Evolutionary conservation across 2,797 vertebrate species (phyloP).

Genomic region (Cossypha dichroa): DNA sequence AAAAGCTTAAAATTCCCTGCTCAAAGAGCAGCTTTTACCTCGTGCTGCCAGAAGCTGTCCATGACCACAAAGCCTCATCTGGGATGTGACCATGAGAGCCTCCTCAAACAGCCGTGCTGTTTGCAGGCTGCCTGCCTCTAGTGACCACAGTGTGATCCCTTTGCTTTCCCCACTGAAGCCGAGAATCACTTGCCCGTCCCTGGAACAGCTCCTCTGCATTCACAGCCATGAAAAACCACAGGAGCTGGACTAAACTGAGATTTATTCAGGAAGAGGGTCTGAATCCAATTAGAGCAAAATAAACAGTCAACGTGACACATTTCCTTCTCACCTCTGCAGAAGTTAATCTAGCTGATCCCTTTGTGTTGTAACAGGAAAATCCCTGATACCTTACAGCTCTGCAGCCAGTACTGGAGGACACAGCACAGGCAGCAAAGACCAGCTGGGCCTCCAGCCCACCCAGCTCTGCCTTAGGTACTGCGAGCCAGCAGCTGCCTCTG

Average conservation of each 20-base stretch:
- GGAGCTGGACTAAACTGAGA: neutral
- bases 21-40: neutral
- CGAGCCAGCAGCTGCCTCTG: constrained; percentile 1
- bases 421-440: neutral
- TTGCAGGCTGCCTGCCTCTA: neutral
- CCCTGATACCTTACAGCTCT: neutral
- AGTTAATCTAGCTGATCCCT: constrained; percentile 27
- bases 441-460: neutral
- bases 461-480: neutral
- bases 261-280: neutral
- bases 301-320: neutral
- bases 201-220: neutral
- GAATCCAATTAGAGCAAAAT: constrained; percentile 45
- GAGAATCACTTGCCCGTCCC: neutral
- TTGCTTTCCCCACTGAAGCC: neutral
- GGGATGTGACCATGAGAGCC: neutral
- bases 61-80: neutral
- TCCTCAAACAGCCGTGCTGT: rapidly evolving
- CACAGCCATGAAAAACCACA: neutral
- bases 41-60: neutral
- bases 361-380: constrained; percentile 23
- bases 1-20: neutral
- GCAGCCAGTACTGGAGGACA: neutral
- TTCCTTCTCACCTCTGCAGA: constrained; percentile 28
- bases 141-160: neutral